Evolutionary conservation across 1,140 invertebrate genomes (phyloP), one percentile per base, ranked within the genome.

Genomic region (Microplitis mediator): DNA sequence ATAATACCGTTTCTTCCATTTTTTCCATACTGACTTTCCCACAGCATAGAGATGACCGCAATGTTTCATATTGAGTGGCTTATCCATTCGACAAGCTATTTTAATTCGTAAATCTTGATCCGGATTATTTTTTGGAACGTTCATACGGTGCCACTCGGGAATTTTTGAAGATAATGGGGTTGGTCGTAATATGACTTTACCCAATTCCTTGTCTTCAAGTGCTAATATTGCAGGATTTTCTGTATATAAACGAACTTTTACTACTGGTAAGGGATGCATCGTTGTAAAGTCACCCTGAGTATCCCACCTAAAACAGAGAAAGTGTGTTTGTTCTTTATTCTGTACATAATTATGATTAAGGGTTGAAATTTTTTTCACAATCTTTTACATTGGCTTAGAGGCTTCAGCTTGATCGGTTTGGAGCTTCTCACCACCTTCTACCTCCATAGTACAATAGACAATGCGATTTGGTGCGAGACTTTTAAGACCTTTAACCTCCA

Each of bases 391-490:
- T 64, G 98, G 98, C 88, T 99, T 99, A 0, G 96, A 98, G 13
- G 97, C 98, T 89, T 99, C 97, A 2, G 98, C 97, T 87, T 99
- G 97, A 89, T 99, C 98, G 5, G 98, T 99, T 89, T 99, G 98
- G 51, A 99, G 88, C 87, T 99, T 99, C 83, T 99, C 97, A 52
- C 97, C 96, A 70, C 95, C 95, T 87, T 99, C 98, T 1, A 99
- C 97, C 89, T 99, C 98, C 98, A 99, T 99, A 31, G 98, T 99
- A 87, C 98, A 99, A 88, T 99, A 99, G 36, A 99, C 97, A 80
- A 99, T 98, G 82, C 97, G 91, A 89, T 98, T 99, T 13, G 97
- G 93, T 76, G 97, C 93, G 76, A 99, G 88, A 45, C 96, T 98
- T 87, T 99, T 99, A 54, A 99, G 89, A 74, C 97, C 97, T 88